Conservation (phyloP, 2,113 vertebrate genomes). For the Thymallus thymallus region DNA sequence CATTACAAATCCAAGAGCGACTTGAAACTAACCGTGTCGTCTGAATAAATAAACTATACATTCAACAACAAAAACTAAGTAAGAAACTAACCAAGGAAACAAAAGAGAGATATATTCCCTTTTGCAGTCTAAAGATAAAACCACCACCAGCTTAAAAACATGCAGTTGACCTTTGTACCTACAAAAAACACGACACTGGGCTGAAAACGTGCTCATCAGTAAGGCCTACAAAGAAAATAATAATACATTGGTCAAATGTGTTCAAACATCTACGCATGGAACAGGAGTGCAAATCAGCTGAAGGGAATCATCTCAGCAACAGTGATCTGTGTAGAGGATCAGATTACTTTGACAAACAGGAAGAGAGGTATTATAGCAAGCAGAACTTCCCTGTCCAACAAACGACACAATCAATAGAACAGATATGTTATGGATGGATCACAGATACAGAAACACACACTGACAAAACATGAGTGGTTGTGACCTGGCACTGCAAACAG, state of each 20-base stretch:
- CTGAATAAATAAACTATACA: conserved; percentile 43
- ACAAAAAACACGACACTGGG: no score
- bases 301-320: not conserved
- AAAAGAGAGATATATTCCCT: no score
- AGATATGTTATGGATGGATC: not conserved
- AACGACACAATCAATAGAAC: not conserved
- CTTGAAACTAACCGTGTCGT: conserved; percentile 47
- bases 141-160: no score
- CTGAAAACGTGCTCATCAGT: not conserved
- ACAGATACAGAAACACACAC: no score
- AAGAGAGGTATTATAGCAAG: not conserved
- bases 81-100: conserved; percentile 18
- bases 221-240: not conserved
- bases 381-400: not conserved
- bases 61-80: conserved; percentile 16
- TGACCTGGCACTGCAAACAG: no score
- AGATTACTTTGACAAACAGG: not conserved
- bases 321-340: not conserved
- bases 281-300: not conserved
- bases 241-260: not conserved
- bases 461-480: no score
- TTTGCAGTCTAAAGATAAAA: no score
- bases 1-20: conserved; percentile 26
- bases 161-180: no score
- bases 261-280: not conserved